phyloP scores from a whole-genome alignment of 2,888 invertebrate genomes.

The Arctia plantaginis region DNA sequence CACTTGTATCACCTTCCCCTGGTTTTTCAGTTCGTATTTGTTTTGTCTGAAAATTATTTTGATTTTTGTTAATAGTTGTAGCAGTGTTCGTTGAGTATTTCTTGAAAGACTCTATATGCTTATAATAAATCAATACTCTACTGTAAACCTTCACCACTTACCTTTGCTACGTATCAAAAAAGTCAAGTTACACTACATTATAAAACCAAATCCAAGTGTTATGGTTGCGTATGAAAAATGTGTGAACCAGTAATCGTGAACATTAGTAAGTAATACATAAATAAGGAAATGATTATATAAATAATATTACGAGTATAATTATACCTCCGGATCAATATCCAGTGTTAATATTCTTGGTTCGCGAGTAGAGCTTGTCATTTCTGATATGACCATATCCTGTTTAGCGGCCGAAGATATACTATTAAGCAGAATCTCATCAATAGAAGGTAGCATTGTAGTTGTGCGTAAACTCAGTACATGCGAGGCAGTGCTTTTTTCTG shows the following conservation, averaged over 20 bases:
- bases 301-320: constrained; percentile 70
- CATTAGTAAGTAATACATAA: constrained; percentile 53
- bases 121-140: constrained; percentile 24
- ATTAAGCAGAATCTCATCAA: constrained; percentile 88
- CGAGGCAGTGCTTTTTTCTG: constrained; percentile 85
- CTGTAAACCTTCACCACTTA: constrained; percentile 73
- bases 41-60: constrained; percentile 81
- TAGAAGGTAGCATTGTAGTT: constrained; percentile 86
- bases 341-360: constrained; percentile 87
- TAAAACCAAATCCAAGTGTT: constrained; percentile 49
- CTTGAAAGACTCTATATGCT: constrained; percentile 20
- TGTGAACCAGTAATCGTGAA: constrained; percentile 42
- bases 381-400: constrained; percentile 86
- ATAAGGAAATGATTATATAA: constrained; percentile 62
- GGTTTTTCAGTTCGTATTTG: constrained; percentile 85
- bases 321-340: constrained; percentile 88
- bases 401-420: constrained; percentile 87
- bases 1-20: constrained; percentile 70
- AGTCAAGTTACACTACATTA: constrained; percentile 40
- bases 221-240: constrained; percentile 47
- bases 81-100: constrained; percentile 14
- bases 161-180: constrained; percentile 53
- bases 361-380: constrained; percentile 83
- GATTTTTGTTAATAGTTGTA: constrained; percentile 42
- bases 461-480: constrained; percentile 86